Base-by-base conservation (phyloP, 2,888 invertebrate species). In the Metallyticus violacea region DNA sequence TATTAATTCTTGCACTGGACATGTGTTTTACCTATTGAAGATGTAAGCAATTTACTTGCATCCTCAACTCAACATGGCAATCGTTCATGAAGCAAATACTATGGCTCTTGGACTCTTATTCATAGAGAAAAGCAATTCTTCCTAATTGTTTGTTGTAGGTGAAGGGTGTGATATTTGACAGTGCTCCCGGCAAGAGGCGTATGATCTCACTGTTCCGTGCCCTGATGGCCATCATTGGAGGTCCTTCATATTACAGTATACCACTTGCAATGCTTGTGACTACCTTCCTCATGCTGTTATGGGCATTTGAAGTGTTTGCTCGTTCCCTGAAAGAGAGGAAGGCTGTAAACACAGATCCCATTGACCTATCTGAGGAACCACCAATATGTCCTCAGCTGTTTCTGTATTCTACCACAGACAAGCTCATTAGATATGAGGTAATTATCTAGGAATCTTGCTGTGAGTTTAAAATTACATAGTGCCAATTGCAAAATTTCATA, bases 351-450 rank as follows among this genome's bases (percentile, higher is more conserved):
- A 92, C 93, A n/a, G 94, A 94, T 91, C 94, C 94, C 0, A 93
- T 93, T 89, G 92, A 93, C 89, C 91, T 95, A 80, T 93, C 93
- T 89, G 93, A 93, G 88, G 95, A 95, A 89, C 91, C 92, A 26
- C 93, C 93, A 89, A 91, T 92, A 82, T 95, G 94, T 92, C 95
- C 96, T 0, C 96, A 96, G 90, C 91, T 96, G 88, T 96, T 95
- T 91, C 93, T 97, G 80, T 96, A 95, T 90, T 96, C 96, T 0
- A 94, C 94, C 89, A 93, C 93, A 2, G 96, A 96, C 90, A 93
- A 94, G 86, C 92, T 96, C 78, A 95, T 96, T 89, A 93, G 94
- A 1, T 93, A 94, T 88, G 91, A 92, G 89, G 94, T 94, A n/a
- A 83, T 62, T 62, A 15, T 62, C 22, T 15, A 22, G 4, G 22